Evolutionary conservation across 2,797 vertebrate species (phyloP), one percentile per base, ranked within the genome.

Genomic region (Lates japonicus): DNA sequence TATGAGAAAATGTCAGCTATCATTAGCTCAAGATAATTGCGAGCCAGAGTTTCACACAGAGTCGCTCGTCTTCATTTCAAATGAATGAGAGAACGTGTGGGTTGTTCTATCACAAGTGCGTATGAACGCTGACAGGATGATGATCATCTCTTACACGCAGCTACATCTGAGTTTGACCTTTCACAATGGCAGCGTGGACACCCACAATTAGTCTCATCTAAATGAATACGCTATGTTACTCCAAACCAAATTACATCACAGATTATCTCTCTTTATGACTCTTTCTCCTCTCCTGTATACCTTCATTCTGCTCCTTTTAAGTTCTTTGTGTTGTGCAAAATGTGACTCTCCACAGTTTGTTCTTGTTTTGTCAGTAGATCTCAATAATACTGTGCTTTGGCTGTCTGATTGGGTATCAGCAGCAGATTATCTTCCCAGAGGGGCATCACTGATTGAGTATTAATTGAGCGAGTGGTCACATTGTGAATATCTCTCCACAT

Each of bases 121-220:
- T 29, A 59, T 69, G 67, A 42, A 29, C 8, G 4, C 65, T 54
- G 83, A 81, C 85, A 76, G 64, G 74, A 74, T 54, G 61, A 81
- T 85, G 59, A 85, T 86, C 76, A 51, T 88, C 83, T 82, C 74
- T 62, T 58, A 78, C 74, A 64, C 70, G 70, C 62, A 17, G 62
- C 68, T 70, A 65, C 42, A 19, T 75, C 73, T 59, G 35, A 57
- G 66, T 78, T 63, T 93, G 89, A 92, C 92, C 92, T 93, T 94
- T 93, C 44, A 52, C 74, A 75, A 44, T 16, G 22, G 76, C 85
- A 73, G 59, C 78, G 7, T 57, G 41, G 69, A 84, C 74, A 74
- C 60, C 60, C 67, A 66, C 65, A 85, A 87, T 90, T 85, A 88
- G 78, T 80, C 76, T 80, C 69, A 75, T 89, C 59, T 61, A 60